Percentiles rank a stretch among this genome's conserved stretches.
Evolutionary conservation across 2,797 vertebrate genomes (phyloP).

Genomic region (Halcyon badia): DNA sequence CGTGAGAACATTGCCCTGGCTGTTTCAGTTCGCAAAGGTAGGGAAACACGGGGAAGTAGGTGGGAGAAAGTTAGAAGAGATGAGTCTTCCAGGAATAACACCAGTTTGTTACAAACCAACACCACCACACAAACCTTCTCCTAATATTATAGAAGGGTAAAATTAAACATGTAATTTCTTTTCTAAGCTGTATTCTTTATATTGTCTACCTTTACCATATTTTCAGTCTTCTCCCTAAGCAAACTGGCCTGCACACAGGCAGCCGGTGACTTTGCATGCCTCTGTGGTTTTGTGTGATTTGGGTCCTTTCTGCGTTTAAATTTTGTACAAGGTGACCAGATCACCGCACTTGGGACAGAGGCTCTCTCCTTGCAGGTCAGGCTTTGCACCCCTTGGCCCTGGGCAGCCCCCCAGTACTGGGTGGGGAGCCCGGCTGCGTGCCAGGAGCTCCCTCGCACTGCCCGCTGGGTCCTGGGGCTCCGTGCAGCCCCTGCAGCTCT

Average conservation of each 20-base stretch:
- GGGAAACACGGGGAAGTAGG: not conserved
- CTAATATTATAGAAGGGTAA: not conserved
- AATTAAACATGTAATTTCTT: not conserved
- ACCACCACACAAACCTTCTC: not conserved
- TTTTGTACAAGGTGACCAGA: not conserved
- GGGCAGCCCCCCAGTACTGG: not conserved
- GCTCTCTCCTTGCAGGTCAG: not conserved
- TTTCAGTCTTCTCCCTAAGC: not conserved
- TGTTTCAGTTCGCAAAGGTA: not conserved
- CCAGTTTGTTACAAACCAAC: not conserved
- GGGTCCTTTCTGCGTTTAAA: not conserved
- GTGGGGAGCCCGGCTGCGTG: not conserved
- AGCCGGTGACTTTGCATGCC: not conserved
- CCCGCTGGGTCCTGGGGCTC: not conserved
- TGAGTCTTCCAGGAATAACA: not conserved
- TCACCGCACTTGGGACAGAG: not conserved
- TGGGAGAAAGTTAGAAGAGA: not conserved
- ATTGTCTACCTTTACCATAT: not conserved
- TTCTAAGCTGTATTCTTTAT: not conserved
- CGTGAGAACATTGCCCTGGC: not conserved
- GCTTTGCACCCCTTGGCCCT: not conserved
- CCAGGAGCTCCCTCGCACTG: not conserved
- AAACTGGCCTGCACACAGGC: not conserved
- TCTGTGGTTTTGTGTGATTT: not conserved
- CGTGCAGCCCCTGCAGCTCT: not conserved